A percentile compares a stretch with the other conserved stretches of the same genome.
These are phyloP conservation scores for Ennomos erosarius DNA, from an alignment of 2,888 invertebrate species.

Conservation along the genomic window DNA sequence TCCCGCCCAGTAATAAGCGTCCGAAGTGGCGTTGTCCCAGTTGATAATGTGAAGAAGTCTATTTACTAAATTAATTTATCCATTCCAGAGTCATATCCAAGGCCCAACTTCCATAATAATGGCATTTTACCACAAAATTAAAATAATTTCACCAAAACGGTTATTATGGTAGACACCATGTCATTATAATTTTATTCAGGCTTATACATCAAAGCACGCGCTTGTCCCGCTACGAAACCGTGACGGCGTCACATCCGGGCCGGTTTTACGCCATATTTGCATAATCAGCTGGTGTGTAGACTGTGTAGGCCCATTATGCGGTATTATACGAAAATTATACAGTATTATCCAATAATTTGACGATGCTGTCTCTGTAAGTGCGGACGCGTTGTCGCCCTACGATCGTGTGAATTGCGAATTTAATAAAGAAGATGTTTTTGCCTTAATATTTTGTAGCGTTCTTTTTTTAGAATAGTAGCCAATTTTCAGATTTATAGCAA, in stretches of 20 bases:
- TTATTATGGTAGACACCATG: constrained; percentile 19
- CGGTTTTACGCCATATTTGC: constrained; percentile 29
- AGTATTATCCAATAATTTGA: constrained; percentile 30
- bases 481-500: background rate
- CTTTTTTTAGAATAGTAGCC: background rate
- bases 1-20: too few relatives aligned
- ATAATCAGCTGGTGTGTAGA: constrained; percentile 38
- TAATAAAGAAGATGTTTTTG: constrained; percentile 10
- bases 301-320: constrained; percentile 35
- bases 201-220: constrained; percentile 19
- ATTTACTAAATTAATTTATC: too few relatives aligned
- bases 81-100: too few relatives aligned
- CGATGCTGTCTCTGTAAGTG: constrained; percentile 23
- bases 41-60: too few relatives aligned
- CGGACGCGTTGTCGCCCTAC: constrained; percentile 28
- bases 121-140: constrained; percentile 18
- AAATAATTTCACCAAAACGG: constrained; percentile 21
- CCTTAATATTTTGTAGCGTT: background rate
- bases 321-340: constrained; percentile 30
- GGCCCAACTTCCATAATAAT: constrained; percentile 11
- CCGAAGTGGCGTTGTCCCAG: too few relatives aligned
- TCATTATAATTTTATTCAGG: constrained; percentile 13
- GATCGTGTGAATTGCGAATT: constrained; percentile 13
- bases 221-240: constrained; percentile 28
- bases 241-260: constrained; percentile 33